Conservation (phyloP, 2,113 vertebrate genomes). For the Ramphastos sulfuratus region DNA sequence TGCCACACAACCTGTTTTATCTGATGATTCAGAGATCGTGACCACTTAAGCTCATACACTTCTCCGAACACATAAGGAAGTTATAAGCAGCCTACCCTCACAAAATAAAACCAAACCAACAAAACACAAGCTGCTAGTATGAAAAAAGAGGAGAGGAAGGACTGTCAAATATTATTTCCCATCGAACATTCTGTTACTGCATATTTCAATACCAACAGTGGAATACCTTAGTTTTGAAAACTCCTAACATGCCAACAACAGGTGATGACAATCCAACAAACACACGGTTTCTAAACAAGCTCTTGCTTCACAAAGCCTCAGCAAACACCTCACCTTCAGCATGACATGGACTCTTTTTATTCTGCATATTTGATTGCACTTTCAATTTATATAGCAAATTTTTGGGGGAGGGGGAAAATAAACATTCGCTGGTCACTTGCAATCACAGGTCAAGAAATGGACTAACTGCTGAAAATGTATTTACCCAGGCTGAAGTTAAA, state of each 20-base stretch:
- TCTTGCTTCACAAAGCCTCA: background rate
- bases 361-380: background rate
- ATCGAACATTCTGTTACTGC: background rate
- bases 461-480: background rate
- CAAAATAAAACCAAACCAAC: background rate
- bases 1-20: slow-evolving; percentile 9
- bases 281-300: background rate
- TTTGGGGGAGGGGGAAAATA: background rate
- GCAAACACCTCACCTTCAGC: background rate
- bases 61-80: background rate
- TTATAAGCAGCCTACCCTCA: background rate
- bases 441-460: background rate
- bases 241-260: background rate
- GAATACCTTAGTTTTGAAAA: background rate
- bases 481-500: background rate
- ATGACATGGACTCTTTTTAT: background rate
- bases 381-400: background rate
- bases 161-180: background rate
- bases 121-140: background rate
- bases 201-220: background rate
- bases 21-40: background rate
- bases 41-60: background rate
- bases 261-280: background rate
- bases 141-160: background rate
- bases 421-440: background rate